A percentile compares a stretch with the other conserved stretches of the same genome.
Evolutionary conservation across 2,888 invertebrate species (phyloP).

Genomic region (Eucera pruinosa): DNA sequence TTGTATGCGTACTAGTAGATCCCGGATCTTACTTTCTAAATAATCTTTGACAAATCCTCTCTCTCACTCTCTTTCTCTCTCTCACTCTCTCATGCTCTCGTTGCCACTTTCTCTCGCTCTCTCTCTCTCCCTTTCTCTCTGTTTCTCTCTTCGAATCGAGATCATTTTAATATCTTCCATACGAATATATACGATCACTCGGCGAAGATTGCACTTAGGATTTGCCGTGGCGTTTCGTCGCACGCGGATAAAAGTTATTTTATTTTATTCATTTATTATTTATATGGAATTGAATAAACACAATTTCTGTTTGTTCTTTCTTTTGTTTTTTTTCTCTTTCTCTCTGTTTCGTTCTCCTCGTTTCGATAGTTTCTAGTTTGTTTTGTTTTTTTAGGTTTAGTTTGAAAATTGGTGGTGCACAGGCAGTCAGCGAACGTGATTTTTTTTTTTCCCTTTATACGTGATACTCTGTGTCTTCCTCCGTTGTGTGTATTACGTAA

Average conservation of each 20-base stretch:
- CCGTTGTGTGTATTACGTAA: constrained; percentile 44
- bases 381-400: constrained; percentile 52
- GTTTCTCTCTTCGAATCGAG: constrained; percentile 54
- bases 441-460: constrained; percentile 63
- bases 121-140: too few relatives aligned
- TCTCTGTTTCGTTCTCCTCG: too few relatives aligned
- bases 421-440: constrained; percentile 73
- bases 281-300: constrained; percentile 64
- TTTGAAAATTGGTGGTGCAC: constrained; percentile 68
- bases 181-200: too few relatives aligned
- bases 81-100: too few relatives aligned
- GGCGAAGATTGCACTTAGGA: constrained; percentile 67
- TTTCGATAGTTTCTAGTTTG: too few relatives aligned
- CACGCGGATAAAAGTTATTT: constrained; percentile 73
- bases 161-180: constrained; percentile 59
- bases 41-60: constrained; percentile 73
- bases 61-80: constrained; percentile 37
- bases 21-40: constrained; percentile 37
- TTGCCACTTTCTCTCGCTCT: too few relatives aligned
- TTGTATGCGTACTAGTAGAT: too few relatives aligned
- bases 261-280: too few relatives aligned
- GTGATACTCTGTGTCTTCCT: constrained; percentile 67
- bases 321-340: too few relatives aligned
- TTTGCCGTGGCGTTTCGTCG: constrained; percentile 71
- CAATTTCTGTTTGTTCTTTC: constrained; percentile 49